Evolutionary conservation across 2,888 invertebrate genomes (phyloP), one percentile per base, ranked within the genome.

Genomic region (Nemoura dubitans): DNA sequence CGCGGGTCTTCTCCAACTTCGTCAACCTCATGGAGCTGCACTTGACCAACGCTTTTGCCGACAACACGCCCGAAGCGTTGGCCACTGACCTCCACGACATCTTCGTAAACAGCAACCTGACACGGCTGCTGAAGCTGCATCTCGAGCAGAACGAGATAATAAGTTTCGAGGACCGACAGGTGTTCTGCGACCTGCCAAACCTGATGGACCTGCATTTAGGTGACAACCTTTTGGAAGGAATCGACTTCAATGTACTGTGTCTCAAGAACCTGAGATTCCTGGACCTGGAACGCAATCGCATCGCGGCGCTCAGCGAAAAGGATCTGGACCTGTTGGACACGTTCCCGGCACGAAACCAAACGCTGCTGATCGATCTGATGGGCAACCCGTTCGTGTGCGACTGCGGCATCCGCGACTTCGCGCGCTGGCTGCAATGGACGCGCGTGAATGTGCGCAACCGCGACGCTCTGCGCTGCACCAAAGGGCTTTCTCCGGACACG

Each of bases 111-210:
- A 92, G 95, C 89, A 94, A 95, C 89, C 90, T 96, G 88, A 93
- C 93, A 0, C 94, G 93, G 88, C 91, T 96, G 88, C 93, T 93
- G 88, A 96, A 96, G 90, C 91, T 96, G 0, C 96, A 96, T 90
- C 91, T 96, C 89, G 96, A 96, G 89, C 95, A 96, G 89, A 96
- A 96, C 90, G 95, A 96, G 90, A 96, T 96, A 42, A 93, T 93
- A 30, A 92, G 93, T 84, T 95, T 96, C 89, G 92, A 92, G 87
- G 95, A 95, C 90, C 92, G 92, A 21, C 93, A 93, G 81, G 94
- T 96, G 0, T 96, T 96, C 90, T 96, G 96, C 89, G 94, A 94
- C 89, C 91, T 96, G 29, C 94, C 95, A 0, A 93, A 92, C 85
- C 90, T 96, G 3, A 92, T 94, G 88, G 95, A 96, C 90, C 91